These are phyloP conservation scores for Paramacrobiotus metropolitanus DNA, from an alignment of 1,140 invertebrate genomes.

Conservation along the genomic window DNA sequence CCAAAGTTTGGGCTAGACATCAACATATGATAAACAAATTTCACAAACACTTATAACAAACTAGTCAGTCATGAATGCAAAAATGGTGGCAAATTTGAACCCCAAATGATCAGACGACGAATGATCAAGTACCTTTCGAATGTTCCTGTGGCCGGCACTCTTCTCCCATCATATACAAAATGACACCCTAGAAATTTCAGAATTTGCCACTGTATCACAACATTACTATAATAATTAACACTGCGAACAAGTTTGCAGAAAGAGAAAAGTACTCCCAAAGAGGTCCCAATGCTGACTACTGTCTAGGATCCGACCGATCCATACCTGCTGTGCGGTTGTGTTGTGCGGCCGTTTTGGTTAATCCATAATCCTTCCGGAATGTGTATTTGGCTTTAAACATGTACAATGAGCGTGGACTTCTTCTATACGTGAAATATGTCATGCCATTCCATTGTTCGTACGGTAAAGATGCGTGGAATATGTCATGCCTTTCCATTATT, in stretches of 20 bases:
- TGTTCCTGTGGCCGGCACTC: not conserved
- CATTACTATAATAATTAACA: too few relatives aligned
- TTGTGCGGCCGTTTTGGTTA: not conserved
- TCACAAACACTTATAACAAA: too few relatives aligned
- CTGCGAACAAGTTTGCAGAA: not conserved
- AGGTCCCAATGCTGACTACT: too few relatives aligned
- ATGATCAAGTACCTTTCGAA: not conserved
- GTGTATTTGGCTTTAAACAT: slow-evolving; percentile 3
- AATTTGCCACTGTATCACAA: not conserved
- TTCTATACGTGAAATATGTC: too few relatives aligned
- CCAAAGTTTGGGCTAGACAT: slow-evolving; percentile 1
- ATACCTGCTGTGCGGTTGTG: not conserved
- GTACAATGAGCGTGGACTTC: not conserved
- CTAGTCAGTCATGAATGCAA: too few relatives aligned
- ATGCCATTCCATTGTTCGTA: not conserved
- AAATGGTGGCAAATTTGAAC: too few relatives aligned
- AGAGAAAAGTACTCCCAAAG: not conserved
- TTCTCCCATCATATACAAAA: not conserved
- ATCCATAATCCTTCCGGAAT: not conserved
- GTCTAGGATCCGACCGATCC: too few relatives aligned
- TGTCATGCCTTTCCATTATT: not conserved
- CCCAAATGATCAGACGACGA: too few relatives aligned
- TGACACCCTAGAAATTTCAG: not conserved
- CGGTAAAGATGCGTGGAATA: too few relatives aligned
- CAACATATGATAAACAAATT: too few relatives aligned